Evolutionary conservation across 2,113 vertebrate genomes (phyloP), one percentile per base, ranked within the genome.

Genomic region (Apaloderma vittatum): DNA sequence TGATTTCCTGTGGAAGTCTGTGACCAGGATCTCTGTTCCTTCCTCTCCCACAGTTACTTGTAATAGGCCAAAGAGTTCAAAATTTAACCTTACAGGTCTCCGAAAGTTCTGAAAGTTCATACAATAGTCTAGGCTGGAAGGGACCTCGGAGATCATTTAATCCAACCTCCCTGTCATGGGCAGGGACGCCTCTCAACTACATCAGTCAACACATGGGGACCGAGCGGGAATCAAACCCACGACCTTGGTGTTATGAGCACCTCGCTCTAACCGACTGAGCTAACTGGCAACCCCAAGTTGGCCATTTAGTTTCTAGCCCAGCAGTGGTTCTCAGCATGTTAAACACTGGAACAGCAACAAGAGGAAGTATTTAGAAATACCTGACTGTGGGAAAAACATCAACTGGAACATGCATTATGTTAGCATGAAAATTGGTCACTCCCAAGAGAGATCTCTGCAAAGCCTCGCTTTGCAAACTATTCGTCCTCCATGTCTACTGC

Each of bases 1-100:
- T 40, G 32, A 46, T 78, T 96, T 97, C 92, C 88, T 86, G 75
- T 79, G 71, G 92, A 92, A 92, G 77, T 66, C 76, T 92, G 73
- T 93, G 51, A 78, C 57, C 54, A 61, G 23, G 26, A 72, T 85
- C 52, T 82, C n/a, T 78, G 77, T 90, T 94, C 71, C 78, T 95
- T 95, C 73, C 90, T 94, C 66, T 96, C 81, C 58, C 81, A 65
- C 61, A 80, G 57, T 82, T 76, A 37, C 51, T 89, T 76, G 22
- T 37, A 65, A 54, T 26, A 70, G 66, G 57, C 71, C 49, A 49
- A 30, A 82, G 49, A 93, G 90, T 65, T 93, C 57, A 92, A 78
- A 55, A 82, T 75, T 71, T 90, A 94, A 88, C 86, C 63, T 70
- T 62, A 4, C 2, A 75, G 71, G n/a, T 73, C n/a, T 68, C 13